Evolutionary conservation across 2,888 invertebrate genomes (phyloP).

Genomic region (Timandra comae): DNA sequence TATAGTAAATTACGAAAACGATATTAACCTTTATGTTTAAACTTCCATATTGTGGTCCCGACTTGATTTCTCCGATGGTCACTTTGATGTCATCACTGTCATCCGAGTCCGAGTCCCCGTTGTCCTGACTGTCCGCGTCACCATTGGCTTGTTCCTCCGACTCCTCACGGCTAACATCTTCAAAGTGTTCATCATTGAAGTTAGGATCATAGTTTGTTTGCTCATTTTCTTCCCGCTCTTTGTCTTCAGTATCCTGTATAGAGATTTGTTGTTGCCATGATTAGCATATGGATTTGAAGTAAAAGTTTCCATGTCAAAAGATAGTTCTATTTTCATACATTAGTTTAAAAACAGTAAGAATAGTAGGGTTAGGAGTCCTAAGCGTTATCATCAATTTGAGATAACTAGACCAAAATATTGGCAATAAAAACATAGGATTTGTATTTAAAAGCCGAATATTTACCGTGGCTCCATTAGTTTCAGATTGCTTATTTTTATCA

Average conservation of each 20-base stretch:
- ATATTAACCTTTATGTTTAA: constrained; percentile 85
- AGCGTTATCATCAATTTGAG: too few relatives aligned
- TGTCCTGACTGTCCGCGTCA: constrained; percentile 69
- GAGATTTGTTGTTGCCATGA: too few relatives aligned
- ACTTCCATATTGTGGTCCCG: constrained; percentile 82
- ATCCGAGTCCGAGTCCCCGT: constrained; percentile 80
- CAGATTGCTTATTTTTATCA: constrained; percentile 29
- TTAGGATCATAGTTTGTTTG: constrained; percentile 69
- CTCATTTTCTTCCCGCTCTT: constrained; percentile 66
- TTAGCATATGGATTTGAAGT: too few relatives aligned
- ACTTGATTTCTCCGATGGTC: constrained; percentile 92
- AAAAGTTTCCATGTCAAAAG: too few relatives aligned
- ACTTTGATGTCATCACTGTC: constrained; percentile 93
- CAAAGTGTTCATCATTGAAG: constrained; percentile 68
- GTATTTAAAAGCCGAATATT: too few relatives aligned
- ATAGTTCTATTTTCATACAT: too few relatives aligned
- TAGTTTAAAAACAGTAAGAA: too few relatives aligned
- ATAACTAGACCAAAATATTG: too few relatives aligned
- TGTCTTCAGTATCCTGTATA: constrained; percentile 44
- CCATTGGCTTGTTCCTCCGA: constrained; percentile 57
- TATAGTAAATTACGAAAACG: too few relatives aligned
- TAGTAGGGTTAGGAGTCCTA: too few relatives aligned
- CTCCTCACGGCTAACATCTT: constrained; percentile 58
- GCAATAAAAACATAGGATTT: too few relatives aligned
- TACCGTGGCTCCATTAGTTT: constrained; percentile 27